phyloP scores from a whole-genome alignment of 1,140 invertebrate species.

The Drosophila quadrilineata region DNA sequence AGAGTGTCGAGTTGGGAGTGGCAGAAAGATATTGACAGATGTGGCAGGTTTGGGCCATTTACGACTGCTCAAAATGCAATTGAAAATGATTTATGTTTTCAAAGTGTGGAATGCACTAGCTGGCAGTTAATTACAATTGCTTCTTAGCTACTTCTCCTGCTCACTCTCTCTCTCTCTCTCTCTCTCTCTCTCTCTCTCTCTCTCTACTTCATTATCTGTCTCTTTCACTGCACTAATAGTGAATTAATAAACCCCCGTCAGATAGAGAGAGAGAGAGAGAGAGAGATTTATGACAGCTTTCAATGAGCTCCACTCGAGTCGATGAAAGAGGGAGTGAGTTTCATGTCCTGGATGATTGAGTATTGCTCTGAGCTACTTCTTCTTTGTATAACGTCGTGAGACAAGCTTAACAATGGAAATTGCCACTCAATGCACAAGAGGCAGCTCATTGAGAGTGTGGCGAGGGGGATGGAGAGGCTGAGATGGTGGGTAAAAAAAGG shows the following conservation, averaged over 20 bases:
- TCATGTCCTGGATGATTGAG: slow-evolving; percentile 19
- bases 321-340: background rate
- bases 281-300: slow-evolving; percentile 48
- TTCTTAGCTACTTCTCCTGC: slow-evolving; percentile 20
- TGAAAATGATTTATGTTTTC: slow-evolving; percentile 71
- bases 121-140: slow-evolving; percentile 72
- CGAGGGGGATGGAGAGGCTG: too few relatives aligned
- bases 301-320: background rate
- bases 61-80: slow-evolving; percentile 71
- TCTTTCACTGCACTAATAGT: slow-evolving; percentile 46
- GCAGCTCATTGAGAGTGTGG: too few relatives aligned
- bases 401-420: slow-evolving; percentile 50
- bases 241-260: slow-evolving; percentile 69
- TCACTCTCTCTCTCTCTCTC: too few relatives aligned
- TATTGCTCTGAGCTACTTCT: slow-evolving; percentile 36
- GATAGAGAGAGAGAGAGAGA: background rate
- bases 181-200: too few relatives aligned
- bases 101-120: slow-evolving; percentile 25
- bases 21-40: background rate
- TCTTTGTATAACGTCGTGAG: slow-evolving; percentile 15
- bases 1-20: slow-evolving; percentile 21
- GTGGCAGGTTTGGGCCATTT: slow-evolving; percentile 40
- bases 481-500: slow-evolving; percentile 18
- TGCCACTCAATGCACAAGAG: slow-evolving; percentile 46
- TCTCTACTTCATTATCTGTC: slow-evolving; percentile 1